Percentiles rank a stretch among this genome's conserved stretches.
Conservation (phyloP, 1,140 invertebrate species). For the Protaetia brevitarsis region DNA sequence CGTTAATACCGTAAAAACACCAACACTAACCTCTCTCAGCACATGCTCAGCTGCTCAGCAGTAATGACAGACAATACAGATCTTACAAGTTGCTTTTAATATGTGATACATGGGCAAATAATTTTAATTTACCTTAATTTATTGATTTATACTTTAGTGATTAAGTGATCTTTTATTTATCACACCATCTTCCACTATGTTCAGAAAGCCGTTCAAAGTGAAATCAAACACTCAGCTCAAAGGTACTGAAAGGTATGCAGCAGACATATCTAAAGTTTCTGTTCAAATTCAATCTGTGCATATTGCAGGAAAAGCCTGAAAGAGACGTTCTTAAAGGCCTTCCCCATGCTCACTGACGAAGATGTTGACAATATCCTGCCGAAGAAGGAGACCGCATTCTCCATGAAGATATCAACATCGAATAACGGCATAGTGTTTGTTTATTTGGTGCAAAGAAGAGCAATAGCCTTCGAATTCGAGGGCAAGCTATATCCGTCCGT, state of each 20-base stretch:
- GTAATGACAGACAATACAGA: too few species aligned
- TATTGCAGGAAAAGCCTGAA: slow-evolving; percentile 64
- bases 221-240: slow-evolving; percentile 45
- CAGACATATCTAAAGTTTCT: slow-evolving; percentile 1
- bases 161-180: not conserved
- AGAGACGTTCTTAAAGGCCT: slow-evolving; percentile 61
- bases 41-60: too few species aligned
- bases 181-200: slow-evolving; percentile 33
- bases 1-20: too few species aligned
- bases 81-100: too few species aligned
- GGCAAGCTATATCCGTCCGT: slow-evolving; percentile 70
- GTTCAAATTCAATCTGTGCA: slow-evolving; percentile 3
- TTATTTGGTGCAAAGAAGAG: slow-evolving; percentile 70
- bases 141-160: too few species aligned
- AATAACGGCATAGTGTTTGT: slow-evolving; percentile 62
- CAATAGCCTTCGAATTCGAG: slow-evolving; percentile 71
- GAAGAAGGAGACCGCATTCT: slow-evolving; percentile 64
- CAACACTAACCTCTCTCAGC: too few species aligned
- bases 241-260: slow-evolving; percentile 40
- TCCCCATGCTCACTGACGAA: slow-evolving; percentile 62
- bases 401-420: slow-evolving; percentile 71
- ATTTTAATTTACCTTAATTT: too few species aligned
- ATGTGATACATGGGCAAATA: too few species aligned
- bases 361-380: slow-evolving; percentile 66
- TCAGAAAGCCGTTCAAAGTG: slow-evolving; percentile 45